Evolutionary conservation across 2,113 vertebrate genomes (phyloP), one percentile per base, ranked within the genome.

Genomic region (Leiothrix lutea): DNA sequence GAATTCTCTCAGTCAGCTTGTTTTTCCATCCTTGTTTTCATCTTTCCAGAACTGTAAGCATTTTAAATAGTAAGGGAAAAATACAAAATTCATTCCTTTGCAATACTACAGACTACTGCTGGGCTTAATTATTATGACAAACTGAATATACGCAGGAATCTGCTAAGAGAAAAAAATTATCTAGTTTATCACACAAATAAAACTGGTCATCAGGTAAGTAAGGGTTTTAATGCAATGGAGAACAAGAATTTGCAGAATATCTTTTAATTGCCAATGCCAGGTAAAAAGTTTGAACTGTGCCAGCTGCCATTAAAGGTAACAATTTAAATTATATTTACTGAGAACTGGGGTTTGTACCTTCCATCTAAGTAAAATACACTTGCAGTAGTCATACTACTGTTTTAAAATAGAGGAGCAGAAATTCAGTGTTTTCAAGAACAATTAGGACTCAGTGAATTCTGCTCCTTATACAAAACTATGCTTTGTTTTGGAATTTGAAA

Each of bases 401-500:
- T 91, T 65, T 65, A 82, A 89, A 91, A 78, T 3, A 89, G 8
- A 84, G 21, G 20, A 92, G 28, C 3, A 86, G 64, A 94, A 86
- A 82, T 53, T 36, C 20, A 86, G 1, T 67, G 16, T 70, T 91
- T 96, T 92, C 48, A 88, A 87, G 45, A 87, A 87, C 50, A 84
- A 81, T 82, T 65, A 75, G 12, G 16, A 75, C 36, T 42, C 21
- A 2, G 17, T 75, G 21, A 92, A 82, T 86, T 92, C 42, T 78
- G 56, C 6, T 88, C 24, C 70, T 92, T 57, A 57, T 9, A 56
- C 8, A 91, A 47, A 89, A 84, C 47, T 86, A 75, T 50, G 40
- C 61, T 94, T 89, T 60, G 12, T 29, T 91, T 64, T 73, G 56
- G 88, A 94, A 95, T 95, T 58, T 84, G 61, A 92, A 97, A 91